Evolutionary conservation across 2,888 invertebrate species (phyloP), one percentile per base, ranked within the genome.

Genomic region (Gonocerus acuteangulatus): DNA sequence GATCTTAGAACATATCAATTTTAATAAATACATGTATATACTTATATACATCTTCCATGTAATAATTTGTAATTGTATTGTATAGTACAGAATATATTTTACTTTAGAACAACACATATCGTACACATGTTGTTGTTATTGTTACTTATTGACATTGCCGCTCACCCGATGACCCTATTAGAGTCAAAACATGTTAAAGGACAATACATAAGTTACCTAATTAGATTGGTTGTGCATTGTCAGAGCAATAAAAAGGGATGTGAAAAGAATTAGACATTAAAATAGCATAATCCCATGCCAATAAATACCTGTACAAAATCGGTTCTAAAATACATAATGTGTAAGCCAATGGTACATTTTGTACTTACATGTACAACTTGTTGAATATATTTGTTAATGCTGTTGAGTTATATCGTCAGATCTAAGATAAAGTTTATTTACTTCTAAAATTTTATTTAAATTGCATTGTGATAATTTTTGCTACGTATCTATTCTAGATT

Each of bases 161-260:
- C 63, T 63, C 65, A 65, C 65, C 65, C 62, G 62, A 52, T 60
- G 36, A 54, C 34, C 36, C 16, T 54, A 19, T 57, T 57, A 57
- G 19, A 47, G 34, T 19, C 16, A 42, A 39, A 57, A 51, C 42
- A 47, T 48, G 56, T 62, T 61, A 57, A 59, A 60, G 54, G 62
- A 63, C 63, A 65, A 63, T 63, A 63, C 42, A 51, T 54, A 47
- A 61, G 60, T 56, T 59, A 60, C 52, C 54, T 60, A 52, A 47
- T 61, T 59, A 61, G 63, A 63, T 65, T 61, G 65, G 65, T 65
- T 65, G 65, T 65, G 65, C 62, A 63, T 48, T 54, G 36, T 48
- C 19, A 63, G 60, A 64, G 65, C 65, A 65, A 65, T 65, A 65
- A 65, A 61, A 60, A 64, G 57, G 45, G 47, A 57, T 47, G 47